These are phyloP conservation scores for Scaptomyza tumidula DNA, from an alignment of 2,888 invertebrate genomes.

Conservation along the genomic window DNA sequence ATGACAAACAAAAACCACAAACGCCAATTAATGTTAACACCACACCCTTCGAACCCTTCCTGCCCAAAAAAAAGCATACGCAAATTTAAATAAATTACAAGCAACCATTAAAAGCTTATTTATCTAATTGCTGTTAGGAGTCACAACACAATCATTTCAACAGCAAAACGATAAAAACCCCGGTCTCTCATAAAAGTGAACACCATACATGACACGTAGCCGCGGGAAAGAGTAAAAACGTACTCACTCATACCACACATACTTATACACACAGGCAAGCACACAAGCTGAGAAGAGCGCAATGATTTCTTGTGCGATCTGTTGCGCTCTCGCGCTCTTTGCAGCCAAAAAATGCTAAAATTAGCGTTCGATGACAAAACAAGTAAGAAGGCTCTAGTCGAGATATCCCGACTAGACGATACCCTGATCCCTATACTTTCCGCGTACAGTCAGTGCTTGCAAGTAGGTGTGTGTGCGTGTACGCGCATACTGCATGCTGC, in stretches of 20 bases:
- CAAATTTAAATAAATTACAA: constrained; percentile 58
- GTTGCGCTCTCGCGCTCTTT: constrained; percentile 18
- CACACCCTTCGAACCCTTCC: constrained; percentile 29
- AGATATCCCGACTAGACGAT: too few relatives aligned
- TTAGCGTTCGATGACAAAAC: constrained; percentile 49
- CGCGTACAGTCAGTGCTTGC: too few relatives aligned
- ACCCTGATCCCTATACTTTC: too few relatives aligned
- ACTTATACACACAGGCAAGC: neutral
- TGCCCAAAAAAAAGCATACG: constrained; percentile 10
- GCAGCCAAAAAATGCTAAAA: constrained; percentile 61
- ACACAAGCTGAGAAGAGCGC: constrained; percentile 4
- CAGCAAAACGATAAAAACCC: constrained; percentile 33
- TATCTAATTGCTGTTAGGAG: constrained; percentile 65
- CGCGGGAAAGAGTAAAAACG: neutral
- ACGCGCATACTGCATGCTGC: too few relatives aligned
- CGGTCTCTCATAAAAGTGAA: neutral
- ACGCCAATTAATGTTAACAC: constrained; percentile 27
- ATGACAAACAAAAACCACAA: neutral
- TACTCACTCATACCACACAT: neutral
- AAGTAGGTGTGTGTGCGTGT: too few relatives aligned
- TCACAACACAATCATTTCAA: constrained; percentile 19
- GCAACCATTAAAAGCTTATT: constrained; percentile 67
- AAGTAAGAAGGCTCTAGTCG: too few relatives aligned
- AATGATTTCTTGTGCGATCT: constrained; percentile 16
- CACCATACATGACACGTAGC: constrained; percentile 26